Evolutionary conservation across 2,113 vertebrate species (phyloP), one percentile per base, ranked within the genome.

Genomic region (Burhinus bistriatus): DNA sequence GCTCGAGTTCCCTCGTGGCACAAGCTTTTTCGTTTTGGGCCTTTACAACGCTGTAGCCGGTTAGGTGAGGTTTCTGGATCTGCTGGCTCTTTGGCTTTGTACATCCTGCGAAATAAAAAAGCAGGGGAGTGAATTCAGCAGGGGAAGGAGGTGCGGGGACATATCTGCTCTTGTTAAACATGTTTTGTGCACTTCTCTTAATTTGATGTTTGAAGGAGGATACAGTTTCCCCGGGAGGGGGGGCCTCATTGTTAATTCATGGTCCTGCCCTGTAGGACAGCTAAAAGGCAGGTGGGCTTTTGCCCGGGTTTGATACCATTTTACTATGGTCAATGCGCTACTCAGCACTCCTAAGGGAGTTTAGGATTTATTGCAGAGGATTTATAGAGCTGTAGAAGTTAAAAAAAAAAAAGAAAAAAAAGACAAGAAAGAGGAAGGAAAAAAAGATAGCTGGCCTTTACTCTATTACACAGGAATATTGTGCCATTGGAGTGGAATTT

Each of bases 261-360:
- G 70, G 38, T 42, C 61, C 47, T 93, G 75, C 19, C 79, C 66
- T 54, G 38, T 16, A 93, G 57, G 70, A 66, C 38, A 66, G 64
- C 64, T 36, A 26, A 83, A 85, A 86, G 44, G 57, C 66, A 86
- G 68, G 62, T 68, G 91, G 71, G 66, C 9, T 96, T 76, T 85
- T 83, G 38, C 22, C 13, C 0, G 2, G 11, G 5, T 71, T 79
- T 90, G 83, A 55, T 55, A 49, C 66, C 62, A 26, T 64, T 89
- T 80, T 57, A 30, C 76, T 65, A 13, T 7, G 32, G 71, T 45
- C 66, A 76, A 0, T 55, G 49, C 1, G 5, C 36, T 71, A 71
- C 38, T n/a, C 86, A 90, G 25, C 38, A 22, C 54, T 65, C 32
- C 49, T 29, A 10, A 51, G 61, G 66, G 70, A 94, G 15, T 3